phyloP scores from a whole-genome alignment of 1,140 invertebrate genomes.

The Drosophila azteca region DNA sequence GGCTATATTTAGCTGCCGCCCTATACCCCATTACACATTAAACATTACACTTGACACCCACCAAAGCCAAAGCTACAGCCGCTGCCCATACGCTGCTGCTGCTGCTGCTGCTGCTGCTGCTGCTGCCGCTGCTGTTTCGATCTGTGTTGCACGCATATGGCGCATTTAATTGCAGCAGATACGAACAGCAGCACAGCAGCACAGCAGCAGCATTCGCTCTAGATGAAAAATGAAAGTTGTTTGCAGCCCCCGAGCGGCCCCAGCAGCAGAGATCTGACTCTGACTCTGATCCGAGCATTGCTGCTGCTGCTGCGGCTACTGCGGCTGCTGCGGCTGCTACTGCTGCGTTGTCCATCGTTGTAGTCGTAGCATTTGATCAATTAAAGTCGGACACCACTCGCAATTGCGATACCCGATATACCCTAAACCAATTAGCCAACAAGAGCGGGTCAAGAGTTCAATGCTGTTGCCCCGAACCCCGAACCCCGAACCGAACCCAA shows the following conservation, averaged over 20 bases:
- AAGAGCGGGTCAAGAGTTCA: constrained; percentile 69
- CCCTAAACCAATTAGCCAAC: constrained; percentile 65
- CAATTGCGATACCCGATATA: constrained; percentile 64
- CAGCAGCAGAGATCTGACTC: constrained; percentile 21
- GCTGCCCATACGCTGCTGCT: constrained; percentile 23
- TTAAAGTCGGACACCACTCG: constrained; percentile 47
- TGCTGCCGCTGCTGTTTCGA: neutral
- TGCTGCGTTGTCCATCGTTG: neutral
- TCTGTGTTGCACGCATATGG: constrained; percentile 52
- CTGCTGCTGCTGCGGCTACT: neutral
- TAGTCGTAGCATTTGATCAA: constrained; percentile 72
- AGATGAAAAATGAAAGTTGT: constrained; percentile 79
- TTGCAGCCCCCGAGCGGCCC: constrained; percentile 46
- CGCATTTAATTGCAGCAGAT: constrained; percentile 73
- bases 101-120: neutral
- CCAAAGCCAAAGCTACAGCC: constrained; percentile 40
- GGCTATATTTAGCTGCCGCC: constrained; percentile 76
- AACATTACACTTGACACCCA: constrained; percentile 78
- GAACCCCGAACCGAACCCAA: neutral
- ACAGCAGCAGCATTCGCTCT: constrained; percentile 38
- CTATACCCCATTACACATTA: constrained; percentile 44
- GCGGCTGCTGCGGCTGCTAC: neutral
- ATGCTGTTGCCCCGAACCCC: constrained; percentile 36
- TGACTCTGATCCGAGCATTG: constrained; percentile 7
- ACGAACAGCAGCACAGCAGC: constrained; percentile 20